Conservation (phyloP, 2,888 invertebrate species). For the Seladonia tumulorum region DNA sequence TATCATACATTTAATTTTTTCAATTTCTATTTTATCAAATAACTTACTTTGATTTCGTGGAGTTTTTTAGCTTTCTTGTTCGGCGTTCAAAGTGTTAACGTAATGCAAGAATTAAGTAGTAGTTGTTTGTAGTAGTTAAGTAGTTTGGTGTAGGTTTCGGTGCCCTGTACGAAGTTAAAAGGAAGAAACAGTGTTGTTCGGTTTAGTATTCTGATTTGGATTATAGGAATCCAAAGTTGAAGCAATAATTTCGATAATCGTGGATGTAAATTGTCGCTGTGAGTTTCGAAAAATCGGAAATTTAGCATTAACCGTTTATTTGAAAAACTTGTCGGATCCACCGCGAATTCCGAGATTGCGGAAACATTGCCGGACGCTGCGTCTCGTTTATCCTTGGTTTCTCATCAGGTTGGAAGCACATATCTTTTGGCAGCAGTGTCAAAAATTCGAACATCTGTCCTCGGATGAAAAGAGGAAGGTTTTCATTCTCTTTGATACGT, state of each 20-base stretch:
- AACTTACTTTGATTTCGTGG: too few species aligned
- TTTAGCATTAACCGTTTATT: too few species aligned
- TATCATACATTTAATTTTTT: too few species aligned
- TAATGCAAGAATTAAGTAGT: background rate
- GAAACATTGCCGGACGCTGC: background rate
- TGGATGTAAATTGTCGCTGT: too few species aligned
- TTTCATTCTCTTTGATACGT: conserved; percentile 28
- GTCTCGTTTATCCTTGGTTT: background rate
- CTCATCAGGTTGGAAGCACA: background rate
- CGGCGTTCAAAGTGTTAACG: too few species aligned
- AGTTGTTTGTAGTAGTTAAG: too few species aligned
- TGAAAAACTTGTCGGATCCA: too few species aligned
- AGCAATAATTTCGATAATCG: background rate
- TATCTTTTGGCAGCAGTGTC: background rate
- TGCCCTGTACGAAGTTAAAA: background rate
- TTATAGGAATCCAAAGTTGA: background rate
- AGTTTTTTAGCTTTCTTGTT: too few species aligned
- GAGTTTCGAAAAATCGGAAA: background rate
- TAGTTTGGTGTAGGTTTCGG: background rate
- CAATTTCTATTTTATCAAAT: too few species aligned
- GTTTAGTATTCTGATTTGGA: background rate
- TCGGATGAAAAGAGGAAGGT: conserved; percentile 10
- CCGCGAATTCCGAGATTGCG: background rate
- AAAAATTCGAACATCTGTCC: conserved; percentile 29
- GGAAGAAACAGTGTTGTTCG: background rate